These are phyloP conservation scores for Dromaius novaehollandiae DNA, from an alignment of 2,113 vertebrate genomes.

Conservation along the genomic window DNA sequence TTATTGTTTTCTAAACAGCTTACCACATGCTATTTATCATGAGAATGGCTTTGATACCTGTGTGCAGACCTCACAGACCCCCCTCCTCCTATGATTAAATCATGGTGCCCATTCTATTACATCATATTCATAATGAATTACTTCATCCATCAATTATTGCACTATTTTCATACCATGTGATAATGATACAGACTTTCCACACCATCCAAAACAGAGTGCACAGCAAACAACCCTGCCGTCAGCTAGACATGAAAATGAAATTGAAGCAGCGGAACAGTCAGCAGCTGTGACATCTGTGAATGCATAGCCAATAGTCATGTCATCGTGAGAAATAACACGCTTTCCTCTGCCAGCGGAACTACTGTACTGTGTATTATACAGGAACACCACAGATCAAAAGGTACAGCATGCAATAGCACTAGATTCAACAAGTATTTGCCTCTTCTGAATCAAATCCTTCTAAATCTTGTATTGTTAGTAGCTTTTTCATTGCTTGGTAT, in stretches of 20 bases:
- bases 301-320: background rate
- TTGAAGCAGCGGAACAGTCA: constrained; percentile 16
- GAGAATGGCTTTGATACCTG: constrained; percentile 1
- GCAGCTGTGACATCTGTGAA: background rate
- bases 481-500: background rate
- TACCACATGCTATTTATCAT: constrained; percentile 37
- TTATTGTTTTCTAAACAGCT: constrained; percentile 50
- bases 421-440: background rate
- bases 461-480: background rate
- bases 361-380: rapidly evolving
- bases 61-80: background rate
- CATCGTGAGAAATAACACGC: background rate
- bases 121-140: constrained; percentile 53
- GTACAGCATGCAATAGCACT: background rate
- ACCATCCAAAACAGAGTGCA: background rate
- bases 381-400: background rate
- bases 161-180: background rate
- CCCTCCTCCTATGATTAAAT: background rate
- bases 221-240: background rate
- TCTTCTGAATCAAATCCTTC: background rate
- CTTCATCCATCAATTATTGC: constrained; percentile 30
- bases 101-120: constrained; percentile 1
- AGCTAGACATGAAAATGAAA: constrained; percentile 22
- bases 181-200: constrained; percentile 28
- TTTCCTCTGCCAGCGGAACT: background rate